phyloP scores from a whole-genome alignment of 1,140 invertebrate genomes.

The Formica selysi region DNA sequence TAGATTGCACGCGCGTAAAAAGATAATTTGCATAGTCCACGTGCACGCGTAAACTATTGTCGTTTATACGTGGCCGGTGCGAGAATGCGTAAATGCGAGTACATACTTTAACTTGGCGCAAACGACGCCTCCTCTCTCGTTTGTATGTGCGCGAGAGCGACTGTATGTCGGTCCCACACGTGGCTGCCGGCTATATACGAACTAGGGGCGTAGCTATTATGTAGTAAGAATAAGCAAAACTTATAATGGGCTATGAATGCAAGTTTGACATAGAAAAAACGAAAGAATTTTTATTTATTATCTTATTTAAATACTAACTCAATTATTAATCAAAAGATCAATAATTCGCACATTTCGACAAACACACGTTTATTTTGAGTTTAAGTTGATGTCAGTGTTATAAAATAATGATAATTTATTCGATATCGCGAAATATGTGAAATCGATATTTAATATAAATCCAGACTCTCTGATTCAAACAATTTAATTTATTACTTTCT shows the following conservation, averaged over 20 bases:
- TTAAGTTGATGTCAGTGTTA: neutral
- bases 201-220: constrained; percentile 5
- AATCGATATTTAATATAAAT: neutral
- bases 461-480: neutral
- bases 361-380: neutral
- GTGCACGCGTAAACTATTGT: constrained; percentile 37
- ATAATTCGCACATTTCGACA: neutral
- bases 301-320: neutral
- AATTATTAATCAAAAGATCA: neutral
- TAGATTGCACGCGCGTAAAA: constrained; percentile 32
- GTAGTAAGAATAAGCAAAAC: constrained; percentile 15
- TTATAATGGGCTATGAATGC: neutral
- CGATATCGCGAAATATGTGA: neutral
- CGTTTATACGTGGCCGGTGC: constrained; percentile 43
- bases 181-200: constrained; percentile 26
- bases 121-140: constrained; percentile 19
- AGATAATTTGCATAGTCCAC: constrained; percentile 41
- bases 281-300: neutral
- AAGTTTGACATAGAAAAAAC: neutral
- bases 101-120: constrained; percentile 49
- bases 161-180: constrained; percentile 34
- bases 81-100: constrained; percentile 56
- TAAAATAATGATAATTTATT: neutral
- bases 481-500: constrained; percentile 21
- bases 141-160: neutral